A percentile compares a stretch with the other conserved stretches of the same genome.
Evolutionary conservation across 2,797 vertebrate species (phyloP).

Genomic region (Rhynchotus rufescens): DNA sequence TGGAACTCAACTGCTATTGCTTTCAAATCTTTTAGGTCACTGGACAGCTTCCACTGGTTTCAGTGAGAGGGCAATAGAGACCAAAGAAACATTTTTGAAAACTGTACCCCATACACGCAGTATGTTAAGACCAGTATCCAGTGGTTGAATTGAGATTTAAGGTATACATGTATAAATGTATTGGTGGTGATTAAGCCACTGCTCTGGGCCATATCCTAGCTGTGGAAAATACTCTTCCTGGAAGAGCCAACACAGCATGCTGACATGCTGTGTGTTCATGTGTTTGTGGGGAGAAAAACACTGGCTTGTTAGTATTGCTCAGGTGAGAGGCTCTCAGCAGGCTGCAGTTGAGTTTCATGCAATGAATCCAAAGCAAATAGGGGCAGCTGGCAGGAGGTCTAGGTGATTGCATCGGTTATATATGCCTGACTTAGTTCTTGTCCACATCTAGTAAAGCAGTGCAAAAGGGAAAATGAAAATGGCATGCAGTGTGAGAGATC

Average conservation of each 20-base stretch:
- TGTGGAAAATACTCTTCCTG: not conserved
- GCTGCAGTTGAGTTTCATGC: not conserved
- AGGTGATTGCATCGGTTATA: not conserved
- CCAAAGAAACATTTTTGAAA: not conserved
- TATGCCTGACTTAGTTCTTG: not conserved
- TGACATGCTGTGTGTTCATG: not conserved
- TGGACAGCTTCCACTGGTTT: not conserved
- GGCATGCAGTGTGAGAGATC: not conserved
- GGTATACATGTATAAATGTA: not conserved
- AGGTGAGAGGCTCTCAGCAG: not conserved
- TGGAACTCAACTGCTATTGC: not conserved
- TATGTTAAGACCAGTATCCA: not conserved
- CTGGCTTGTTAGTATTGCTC: not conserved
- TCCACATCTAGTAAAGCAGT: not conserved
- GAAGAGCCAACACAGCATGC: not conserved
- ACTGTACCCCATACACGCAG: not conserved
- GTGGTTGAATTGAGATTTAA: not conserved
- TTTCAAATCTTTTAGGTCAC: not conserved
- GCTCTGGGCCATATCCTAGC: not conserved
- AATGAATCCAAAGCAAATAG: not conserved
- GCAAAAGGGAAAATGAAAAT: not conserved
- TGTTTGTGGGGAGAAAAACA: not conserved
- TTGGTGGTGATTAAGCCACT: not conserved
- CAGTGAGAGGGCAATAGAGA: not conserved
- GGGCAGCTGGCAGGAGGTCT: not conserved